phyloP scores from a whole-genome alignment of 1,140 invertebrate species.

The Aethina tumida region DNA sequence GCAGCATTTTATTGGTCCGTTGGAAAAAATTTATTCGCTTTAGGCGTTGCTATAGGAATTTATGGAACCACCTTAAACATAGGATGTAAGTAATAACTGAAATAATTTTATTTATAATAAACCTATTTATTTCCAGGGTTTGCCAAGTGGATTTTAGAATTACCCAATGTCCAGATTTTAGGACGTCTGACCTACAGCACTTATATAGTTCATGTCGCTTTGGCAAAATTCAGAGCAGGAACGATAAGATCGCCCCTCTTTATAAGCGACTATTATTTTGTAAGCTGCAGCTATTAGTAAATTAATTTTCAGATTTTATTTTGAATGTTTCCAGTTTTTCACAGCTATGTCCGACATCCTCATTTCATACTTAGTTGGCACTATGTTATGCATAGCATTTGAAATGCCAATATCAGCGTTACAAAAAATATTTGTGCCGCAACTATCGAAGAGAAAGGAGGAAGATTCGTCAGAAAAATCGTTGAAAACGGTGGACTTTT shows the following conservation, averaged over 20 bases:
- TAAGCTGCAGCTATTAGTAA: conserved; percentile 9
- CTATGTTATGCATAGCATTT: conserved; percentile 19
- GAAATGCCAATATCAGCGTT: conserved; percentile 28
- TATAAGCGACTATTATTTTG: conserved; percentile 13
- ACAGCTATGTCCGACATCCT: conserved; percentile 15
- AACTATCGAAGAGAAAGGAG: background rate
- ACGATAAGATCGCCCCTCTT: conserved; percentile 14
- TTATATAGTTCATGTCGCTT: conserved; percentile 19
- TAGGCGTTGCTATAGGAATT: conserved; percentile 20
- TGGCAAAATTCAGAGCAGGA: conserved; percentile 9
- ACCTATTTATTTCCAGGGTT: conserved; percentile 17
- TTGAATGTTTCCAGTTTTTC: background rate
- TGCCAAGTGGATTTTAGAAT: conserved; percentile 9
- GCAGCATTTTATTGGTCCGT: conserved; percentile 24
- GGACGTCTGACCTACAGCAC: conserved; percentile 21
- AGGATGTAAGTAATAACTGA: conserved; percentile 26
- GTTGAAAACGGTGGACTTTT: background rate
- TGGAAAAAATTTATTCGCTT: conserved; percentile 22
- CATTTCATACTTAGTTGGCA: conserved; percentile 16
- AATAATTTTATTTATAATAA: conserved; percentile 1
- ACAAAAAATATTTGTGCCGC: conserved; percentile 17
- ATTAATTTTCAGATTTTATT: background rate
- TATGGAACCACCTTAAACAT: conserved; percentile 23
- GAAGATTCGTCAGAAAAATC: conserved; percentile 1
- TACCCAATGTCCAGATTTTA: conserved; percentile 12